These are phyloP conservation scores for Ibycter americanus DNA, from an alignment of 2,797 vertebrate species.

Conservation along the genomic window DNA sequence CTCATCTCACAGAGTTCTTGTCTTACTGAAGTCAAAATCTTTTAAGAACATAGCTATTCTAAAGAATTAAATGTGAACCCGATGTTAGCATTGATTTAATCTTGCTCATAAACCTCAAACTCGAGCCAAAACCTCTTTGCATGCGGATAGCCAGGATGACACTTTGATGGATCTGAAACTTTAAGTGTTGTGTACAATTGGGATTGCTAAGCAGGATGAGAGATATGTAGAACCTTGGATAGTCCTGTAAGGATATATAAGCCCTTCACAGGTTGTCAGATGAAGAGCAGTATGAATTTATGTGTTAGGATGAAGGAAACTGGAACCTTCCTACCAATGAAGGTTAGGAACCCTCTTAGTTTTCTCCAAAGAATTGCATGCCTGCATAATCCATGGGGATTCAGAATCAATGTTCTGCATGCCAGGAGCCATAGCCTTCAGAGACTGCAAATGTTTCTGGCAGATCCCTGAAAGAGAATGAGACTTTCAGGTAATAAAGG, in stretches of 20 bases:
- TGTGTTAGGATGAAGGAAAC: neutral
- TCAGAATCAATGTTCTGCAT: neutral
- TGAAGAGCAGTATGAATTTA: slow-evolving; percentile 26
- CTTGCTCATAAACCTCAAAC: slow-evolving; percentile 22
- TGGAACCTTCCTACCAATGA: neutral
- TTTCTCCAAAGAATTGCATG: neutral
- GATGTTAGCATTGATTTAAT: slow-evolving; percentile 47
- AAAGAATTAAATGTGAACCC: slow-evolving; percentile 32
- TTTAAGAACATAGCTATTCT: neutral
- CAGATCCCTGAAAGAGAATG: neutral
- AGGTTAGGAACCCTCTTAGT: neutral
- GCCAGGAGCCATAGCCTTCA: neutral
- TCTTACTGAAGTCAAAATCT: slow-evolving; percentile 26
- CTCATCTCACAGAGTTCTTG: neutral
- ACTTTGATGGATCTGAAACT: slow-evolving; percentile 57
- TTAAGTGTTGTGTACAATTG: neutral
- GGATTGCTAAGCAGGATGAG: slow-evolving; percentile 10
- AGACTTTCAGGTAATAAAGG: neutral
- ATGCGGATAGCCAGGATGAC: neutral
- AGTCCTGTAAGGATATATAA: slow-evolving; percentile 20
- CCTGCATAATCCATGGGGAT: neutral
- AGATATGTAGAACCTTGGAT: neutral
- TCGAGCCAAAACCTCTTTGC: slow-evolving; percentile 5
- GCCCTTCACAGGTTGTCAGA: slow-evolving; percentile 7
- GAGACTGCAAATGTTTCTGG: neutral